Base-by-base conservation (phyloP, 2,888 invertebrate genomes). In the Mythimna impura region DNA sequence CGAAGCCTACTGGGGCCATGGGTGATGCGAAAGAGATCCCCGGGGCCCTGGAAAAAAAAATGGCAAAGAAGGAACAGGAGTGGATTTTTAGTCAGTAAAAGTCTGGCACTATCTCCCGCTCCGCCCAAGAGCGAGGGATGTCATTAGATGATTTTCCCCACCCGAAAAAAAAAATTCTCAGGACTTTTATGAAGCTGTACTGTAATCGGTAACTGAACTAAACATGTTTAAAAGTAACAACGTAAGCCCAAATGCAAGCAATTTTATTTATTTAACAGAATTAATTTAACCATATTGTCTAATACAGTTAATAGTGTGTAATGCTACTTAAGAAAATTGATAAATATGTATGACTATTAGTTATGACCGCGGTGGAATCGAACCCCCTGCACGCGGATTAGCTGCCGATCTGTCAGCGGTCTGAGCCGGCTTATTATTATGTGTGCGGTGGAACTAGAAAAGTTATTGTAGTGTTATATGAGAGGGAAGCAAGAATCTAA, bases 381-480 rank as follows among this genome's bases (percentile, higher is more conserved):
- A 86, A 85, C 80, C 75, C 64, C 61, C 77, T 72, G 77, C 72
- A 71, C 66, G 68, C 64, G 83, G 87, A 83, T 87, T 81, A 86
- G 80, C 82, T 34, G 82, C 60, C 83, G 80, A 92, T 91, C 89
- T 89, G 90, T 91, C 92, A 91, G 86, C 83, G 87, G 74, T 34
- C 60, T 80, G 77, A 82, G 76, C 74, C 78, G 83, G 83, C 84
- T 86, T 84, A 83, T 81, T 71, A 78, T 79, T 73, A 81, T 83
- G 71, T 78, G 73, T 77, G 80, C 70, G 81, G 86, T 85, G 61
- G 80, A 77, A 87, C 82, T 81, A 76, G 76, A 71, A 73, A 81
- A 81, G 82, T 79, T 80, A 73, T 71, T 71, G n/a, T 63, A 30
- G 43, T 50, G 25, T 80, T 62, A 74, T 81, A 73, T 63, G 10